phyloP scores from a whole-genome alignment of 2,113 vertebrate genomes.

The Cryptotis parvus region DNA sequence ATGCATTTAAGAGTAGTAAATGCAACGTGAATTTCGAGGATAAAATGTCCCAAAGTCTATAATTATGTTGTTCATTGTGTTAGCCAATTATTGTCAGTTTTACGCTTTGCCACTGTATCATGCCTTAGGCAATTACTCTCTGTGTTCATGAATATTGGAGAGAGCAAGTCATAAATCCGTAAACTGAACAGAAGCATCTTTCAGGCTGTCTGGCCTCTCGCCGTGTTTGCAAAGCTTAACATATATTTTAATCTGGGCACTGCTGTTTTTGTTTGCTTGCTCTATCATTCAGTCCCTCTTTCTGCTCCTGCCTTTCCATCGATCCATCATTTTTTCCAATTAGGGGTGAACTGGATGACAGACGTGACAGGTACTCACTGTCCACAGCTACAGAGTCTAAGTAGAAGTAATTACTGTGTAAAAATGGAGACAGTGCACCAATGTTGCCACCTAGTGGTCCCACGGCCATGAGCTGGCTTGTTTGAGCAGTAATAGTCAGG shows the following conservation, averaged over 20 bases:
- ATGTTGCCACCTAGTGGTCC: background rate
- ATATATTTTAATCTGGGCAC: conserved; percentile 70
- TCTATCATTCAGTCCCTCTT: conserved; percentile 69
- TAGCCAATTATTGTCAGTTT: conserved; percentile 82
- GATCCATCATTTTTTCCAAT: conserved; percentile 72
- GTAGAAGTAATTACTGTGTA: conserved; percentile 72
- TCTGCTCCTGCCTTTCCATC: conserved; percentile 56
- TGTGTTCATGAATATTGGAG: conserved; percentile 84
- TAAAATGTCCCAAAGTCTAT: conserved; percentile 75
- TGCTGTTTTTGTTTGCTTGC: conserved; percentile 72
- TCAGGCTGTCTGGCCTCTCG: conserved; percentile 71
- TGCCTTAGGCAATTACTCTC: conserved; percentile 82
- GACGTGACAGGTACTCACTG: conserved; percentile 31
- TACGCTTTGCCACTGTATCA: conserved; percentile 69
- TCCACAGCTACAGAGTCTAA: conserved; percentile 61
- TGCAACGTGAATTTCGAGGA: conserved; percentile 65
- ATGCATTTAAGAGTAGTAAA: conserved; percentile 40
- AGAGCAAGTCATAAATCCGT: conserved; percentile 82
- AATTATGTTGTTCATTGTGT: conserved; percentile 79
- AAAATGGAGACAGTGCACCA: background rate
- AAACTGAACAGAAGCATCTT: conserved; percentile 82
- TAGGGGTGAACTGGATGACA: conserved; percentile 64
- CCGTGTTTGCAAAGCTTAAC: conserved; percentile 68
- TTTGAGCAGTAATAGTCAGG: background rate
- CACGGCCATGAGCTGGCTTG: background rate